phyloP scores from a whole-genome alignment of 2,797 vertebrate species.

The Etheostoma perlongum region DNA sequence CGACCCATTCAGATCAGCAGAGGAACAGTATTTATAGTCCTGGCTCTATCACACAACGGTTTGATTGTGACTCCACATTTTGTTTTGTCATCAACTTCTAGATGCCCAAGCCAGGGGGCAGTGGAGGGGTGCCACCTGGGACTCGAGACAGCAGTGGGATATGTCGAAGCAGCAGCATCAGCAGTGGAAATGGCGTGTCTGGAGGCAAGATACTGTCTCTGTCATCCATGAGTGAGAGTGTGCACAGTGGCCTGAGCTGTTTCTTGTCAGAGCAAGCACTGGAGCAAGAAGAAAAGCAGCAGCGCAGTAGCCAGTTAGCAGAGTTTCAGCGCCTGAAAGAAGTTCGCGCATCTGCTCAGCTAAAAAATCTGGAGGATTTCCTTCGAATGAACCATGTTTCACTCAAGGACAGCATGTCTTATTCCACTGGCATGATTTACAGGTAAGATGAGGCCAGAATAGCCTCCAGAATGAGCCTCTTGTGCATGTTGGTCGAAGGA shows the following conservation, averaged over 20 bases:
- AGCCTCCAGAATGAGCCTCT: too few species aligned
- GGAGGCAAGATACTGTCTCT: constrained; percentile 89
- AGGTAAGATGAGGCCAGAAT: constrained; percentile 84
- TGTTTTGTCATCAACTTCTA: constrained; percentile 68
- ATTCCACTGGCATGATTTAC: constrained; percentile 92
- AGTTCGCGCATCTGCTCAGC: constrained; percentile 90
- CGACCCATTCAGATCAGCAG: not conserved
- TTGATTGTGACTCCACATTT: constrained; percentile 40
- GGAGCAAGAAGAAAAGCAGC: constrained; percentile 87
- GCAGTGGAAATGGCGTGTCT: constrained; percentile 58
- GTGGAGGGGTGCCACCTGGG: constrained; percentile 58
- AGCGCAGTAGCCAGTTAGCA: constrained; percentile 77
- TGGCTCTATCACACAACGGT: not conserved
- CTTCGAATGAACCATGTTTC: constrained; percentile 92
- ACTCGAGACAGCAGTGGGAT: constrained; percentile 60
- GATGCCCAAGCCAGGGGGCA: constrained; percentile 76
- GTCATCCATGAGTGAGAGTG: constrained; percentile 90
- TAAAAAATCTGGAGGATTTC: constrained; percentile 94
- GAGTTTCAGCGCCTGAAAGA: constrained; percentile 90
- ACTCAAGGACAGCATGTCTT: constrained; percentile 87
- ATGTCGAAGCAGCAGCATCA: constrained; percentile 79
- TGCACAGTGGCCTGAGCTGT: constrained; percentile 90
- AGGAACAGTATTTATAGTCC: not conserved
- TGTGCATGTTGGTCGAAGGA: too few species aligned
- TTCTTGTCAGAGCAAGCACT: constrained; percentile 90